These are phyloP conservation scores for Pelosia muscerda DNA, from an alignment of 2,888 invertebrate genomes.

Conservation along the genomic window DNA sequence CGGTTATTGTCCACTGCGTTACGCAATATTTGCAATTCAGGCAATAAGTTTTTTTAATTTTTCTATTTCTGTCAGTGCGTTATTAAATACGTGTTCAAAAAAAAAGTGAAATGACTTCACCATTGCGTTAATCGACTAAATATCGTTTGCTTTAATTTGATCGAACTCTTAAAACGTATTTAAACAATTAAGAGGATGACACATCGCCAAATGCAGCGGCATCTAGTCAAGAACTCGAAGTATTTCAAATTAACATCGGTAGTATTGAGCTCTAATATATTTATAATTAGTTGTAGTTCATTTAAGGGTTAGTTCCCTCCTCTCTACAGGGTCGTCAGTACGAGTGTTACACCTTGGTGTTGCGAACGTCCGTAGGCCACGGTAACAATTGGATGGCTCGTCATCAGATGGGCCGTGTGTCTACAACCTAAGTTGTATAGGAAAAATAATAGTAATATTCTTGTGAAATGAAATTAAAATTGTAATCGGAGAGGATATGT, in stretches of 20 bases:
- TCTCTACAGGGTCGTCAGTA: too few relatives aligned
- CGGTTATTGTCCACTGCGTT: constrained; percentile 7
- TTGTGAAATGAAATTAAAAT: too few relatives aligned
- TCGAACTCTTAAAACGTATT: not conserved
- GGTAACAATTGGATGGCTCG: too few relatives aligned
- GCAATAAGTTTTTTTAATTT: not conserved
- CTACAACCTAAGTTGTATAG: too few relatives aligned
- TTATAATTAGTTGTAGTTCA: not conserved
- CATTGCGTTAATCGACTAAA: not conserved
- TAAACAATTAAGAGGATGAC: not conserved
- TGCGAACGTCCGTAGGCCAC: too few relatives aligned
- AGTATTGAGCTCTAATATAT: not conserved
- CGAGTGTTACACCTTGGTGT: too few relatives aligned
- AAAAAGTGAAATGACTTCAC: too few relatives aligned
- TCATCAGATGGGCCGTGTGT: too few relatives aligned
- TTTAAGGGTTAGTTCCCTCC: not conserved
- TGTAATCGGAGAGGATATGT: too few relatives aligned
- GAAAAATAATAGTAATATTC: too few relatives aligned
- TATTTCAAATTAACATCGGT: not conserved
- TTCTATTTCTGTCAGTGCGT: not conserved
- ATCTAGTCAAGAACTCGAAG: not conserved
- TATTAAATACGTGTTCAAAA: not conserved
- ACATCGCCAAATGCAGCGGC: not conserved
- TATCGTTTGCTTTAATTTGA: not conserved
- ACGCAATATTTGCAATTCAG: not conserved